These are phyloP conservation scores for Triops longicaudatus DNA, from an alignment of 1,140 invertebrate genomes.

Conservation along the genomic window DNA sequence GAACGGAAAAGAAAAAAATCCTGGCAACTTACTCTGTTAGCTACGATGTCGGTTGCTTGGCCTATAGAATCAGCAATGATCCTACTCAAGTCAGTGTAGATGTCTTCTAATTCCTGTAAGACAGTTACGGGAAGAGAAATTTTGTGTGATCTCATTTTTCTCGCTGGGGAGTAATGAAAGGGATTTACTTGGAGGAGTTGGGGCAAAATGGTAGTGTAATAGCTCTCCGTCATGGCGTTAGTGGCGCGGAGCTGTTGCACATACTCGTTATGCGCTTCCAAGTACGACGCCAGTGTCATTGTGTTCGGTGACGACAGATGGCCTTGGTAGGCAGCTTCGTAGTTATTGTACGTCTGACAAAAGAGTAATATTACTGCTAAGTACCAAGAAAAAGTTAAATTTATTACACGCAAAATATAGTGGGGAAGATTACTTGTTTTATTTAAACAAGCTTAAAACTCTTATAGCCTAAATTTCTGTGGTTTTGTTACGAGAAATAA, in stretches of 20 bases:
- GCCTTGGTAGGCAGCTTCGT: slow-evolving; percentile 68
- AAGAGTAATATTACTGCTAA: not conserved
- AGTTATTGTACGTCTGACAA: slow-evolving; percentile 57
- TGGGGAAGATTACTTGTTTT: too few relatives aligned
- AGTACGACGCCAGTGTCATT: slow-evolving; percentile 63
- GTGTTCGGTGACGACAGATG: slow-evolving; percentile 52
- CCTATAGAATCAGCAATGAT: slow-evolving; percentile 69
- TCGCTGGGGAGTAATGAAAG: not conserved
- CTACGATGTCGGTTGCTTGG: slow-evolving; percentile 69
- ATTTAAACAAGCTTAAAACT: too few relatives aligned
- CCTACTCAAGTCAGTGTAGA: slow-evolving; percentile 69
- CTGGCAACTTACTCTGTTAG: slow-evolving; percentile 57
- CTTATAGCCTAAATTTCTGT: too few relatives aligned
- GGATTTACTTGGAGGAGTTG: slow-evolving; percentile 62
- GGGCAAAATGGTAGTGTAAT: slow-evolving; percentile 63
- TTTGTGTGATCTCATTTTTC: not conserved
- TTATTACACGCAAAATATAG: too few relatives aligned
- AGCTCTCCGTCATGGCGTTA: slow-evolving; percentile 71
- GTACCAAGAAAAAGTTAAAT: not conserved
- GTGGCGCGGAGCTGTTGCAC: slow-evolving; percentile 84
- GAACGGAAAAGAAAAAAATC: not conserved
- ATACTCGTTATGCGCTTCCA: slow-evolving; percentile 87
- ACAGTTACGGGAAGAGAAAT: slow-evolving; percentile 34
- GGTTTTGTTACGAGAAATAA: too few relatives aligned
- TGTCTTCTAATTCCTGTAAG: slow-evolving; percentile 74